Conservation (phyloP, 2,888 invertebrate genomes). For the Melipona beecheii region DNA sequence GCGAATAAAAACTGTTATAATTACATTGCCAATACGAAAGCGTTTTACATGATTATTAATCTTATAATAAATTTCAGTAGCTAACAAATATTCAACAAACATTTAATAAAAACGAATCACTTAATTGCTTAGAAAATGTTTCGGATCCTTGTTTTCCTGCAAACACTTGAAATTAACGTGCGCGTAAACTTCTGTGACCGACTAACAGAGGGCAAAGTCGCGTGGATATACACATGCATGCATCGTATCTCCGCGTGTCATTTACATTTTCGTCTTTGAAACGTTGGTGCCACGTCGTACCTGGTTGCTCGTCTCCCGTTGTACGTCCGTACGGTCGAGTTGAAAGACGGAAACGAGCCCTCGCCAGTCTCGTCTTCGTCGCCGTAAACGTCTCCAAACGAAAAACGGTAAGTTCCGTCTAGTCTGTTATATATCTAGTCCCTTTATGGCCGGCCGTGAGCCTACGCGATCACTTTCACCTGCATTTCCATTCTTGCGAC, state of each 20-base stretch:
- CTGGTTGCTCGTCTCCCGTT: conserved; percentile 49
- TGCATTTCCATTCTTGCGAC: conserved; percentile 6
- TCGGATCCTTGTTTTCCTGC: too few species aligned
- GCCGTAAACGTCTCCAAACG: not conserved
- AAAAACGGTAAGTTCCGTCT: conserved; percentile 24
- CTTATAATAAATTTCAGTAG: too few species aligned
- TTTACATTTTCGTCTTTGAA: conserved; percentile 57
- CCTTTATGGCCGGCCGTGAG: not conserved
- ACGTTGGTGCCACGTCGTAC: conserved; percentile 68
- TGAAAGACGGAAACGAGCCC: conserved; percentile 38
- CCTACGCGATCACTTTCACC: conserved; percentile 2
- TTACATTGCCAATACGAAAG: too few species aligned
- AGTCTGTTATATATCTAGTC: not conserved
- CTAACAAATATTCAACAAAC: too few species aligned
- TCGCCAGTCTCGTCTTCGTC: conserved; percentile 1
- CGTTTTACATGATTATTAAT: too few species aligned
- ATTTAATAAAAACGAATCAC: too few species aligned
- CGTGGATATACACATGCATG: conserved; percentile 40
- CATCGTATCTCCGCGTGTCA: conserved; percentile 53
- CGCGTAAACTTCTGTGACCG: too few species aligned
- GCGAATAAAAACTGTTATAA: too few species aligned
- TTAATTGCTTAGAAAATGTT: too few species aligned
- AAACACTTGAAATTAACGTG: too few species aligned
- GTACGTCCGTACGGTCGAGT: conserved; percentile 33
- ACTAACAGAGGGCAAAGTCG: not conserved